Evolutionary conservation across 37 sponge, comb jelly and placozoan species (phyloP).

Genomic region (Corticium candelabrum): DNA sequence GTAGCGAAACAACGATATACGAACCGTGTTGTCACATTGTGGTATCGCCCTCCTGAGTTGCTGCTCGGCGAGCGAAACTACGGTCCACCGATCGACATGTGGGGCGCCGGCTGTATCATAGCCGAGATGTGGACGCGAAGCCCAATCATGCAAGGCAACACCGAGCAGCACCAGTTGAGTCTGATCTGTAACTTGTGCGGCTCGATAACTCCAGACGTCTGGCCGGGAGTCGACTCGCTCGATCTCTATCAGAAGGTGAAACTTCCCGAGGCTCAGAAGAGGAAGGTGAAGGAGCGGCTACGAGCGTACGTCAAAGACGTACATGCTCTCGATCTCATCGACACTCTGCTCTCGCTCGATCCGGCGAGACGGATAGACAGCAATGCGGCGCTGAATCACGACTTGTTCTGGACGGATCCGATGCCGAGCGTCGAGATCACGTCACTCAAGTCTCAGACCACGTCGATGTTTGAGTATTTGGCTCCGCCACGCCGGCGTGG

Average conservation of each 20-base stretch:
- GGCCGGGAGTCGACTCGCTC: conserved; percentile 75
- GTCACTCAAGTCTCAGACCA: conserved; percentile 28
- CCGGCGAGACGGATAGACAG: conserved; percentile 81
- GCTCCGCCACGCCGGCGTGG: conserved; percentile 9
- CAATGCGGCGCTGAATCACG: conserved; percentile 86
- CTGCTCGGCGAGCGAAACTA: conserved; percentile 92
- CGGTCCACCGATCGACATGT: conserved; percentile 90
- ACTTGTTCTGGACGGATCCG: conserved; percentile 91
- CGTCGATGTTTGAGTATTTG: conserved; percentile 13
- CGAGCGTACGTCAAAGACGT: conserved; percentile 68
- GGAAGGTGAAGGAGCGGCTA: conserved; percentile 81
- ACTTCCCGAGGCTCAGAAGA: conserved; percentile 68
- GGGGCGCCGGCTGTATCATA: conserved; percentile 99
- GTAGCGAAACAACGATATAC: conserved; percentile 65
- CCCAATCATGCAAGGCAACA: conserved; percentile 89
- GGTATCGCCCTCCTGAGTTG: conserved; percentile 98
- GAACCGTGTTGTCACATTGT: conserved; percentile 93
- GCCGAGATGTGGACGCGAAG: conserved; percentile 96
- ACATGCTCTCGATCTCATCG: conserved; percentile 82
- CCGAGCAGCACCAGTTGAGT: conserved; percentile 82
- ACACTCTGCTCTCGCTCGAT: conserved; percentile 74
- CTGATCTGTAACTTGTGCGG: conserved; percentile 93
- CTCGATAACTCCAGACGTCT: conserved; percentile 81
- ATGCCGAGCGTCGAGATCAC: conserved; percentile 32
- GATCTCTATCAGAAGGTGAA: conserved; percentile 70